phyloP scores from a whole-genome alignment of 2,888 invertebrate genomes.

The Drosophila austrosaltans region DNA sequence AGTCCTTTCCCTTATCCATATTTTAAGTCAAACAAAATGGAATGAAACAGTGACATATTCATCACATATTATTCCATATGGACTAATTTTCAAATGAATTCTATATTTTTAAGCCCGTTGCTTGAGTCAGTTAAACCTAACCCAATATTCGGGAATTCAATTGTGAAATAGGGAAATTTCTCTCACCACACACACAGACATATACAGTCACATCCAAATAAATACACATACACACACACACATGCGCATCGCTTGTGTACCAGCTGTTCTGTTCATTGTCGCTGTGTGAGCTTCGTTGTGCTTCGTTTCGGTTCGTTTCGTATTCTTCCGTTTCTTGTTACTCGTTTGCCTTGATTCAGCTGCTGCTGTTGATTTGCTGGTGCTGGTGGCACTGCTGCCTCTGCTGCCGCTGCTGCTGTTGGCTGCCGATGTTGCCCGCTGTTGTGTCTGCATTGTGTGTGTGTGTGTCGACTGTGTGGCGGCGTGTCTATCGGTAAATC shows the following conservation, averaged over 20 bases:
- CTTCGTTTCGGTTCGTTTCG: conserved; percentile 17
- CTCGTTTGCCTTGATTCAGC: conserved; percentile 14
- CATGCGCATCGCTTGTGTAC: conserved; percentile 19
- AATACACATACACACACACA: conserved; percentile 28
- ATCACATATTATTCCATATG: not conserved
- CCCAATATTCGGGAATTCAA: conserved; percentile 10
- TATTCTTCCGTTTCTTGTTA: conserved; percentile 13
- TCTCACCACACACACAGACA: conserved; percentile 16
- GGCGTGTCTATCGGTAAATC: conserved; percentile 71
- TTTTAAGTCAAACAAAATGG: not conserved
- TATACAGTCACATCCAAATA: not conserved
- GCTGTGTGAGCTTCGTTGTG: conserved; percentile 2
- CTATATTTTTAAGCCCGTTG: conserved; percentile 1
- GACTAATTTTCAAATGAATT: not conserved
- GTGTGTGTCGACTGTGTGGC: conserved; percentile 41
- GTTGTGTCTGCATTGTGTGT: conserved; percentile 21
- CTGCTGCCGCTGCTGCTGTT: not conserved
- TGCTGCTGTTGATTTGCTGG: not conserved
- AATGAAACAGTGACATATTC: no score
- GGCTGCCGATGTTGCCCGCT: conserved; percentile 2
- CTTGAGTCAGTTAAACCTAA: conserved; percentile 11
- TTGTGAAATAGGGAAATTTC: conserved; percentile 17
- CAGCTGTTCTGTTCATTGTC: conserved; percentile 23
- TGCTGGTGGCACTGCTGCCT: not conserved
- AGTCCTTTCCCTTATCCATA: no score